Evolutionary conservation across 37 sponge, comb jelly and placozoan genomes (phyloP).

Genomic region (Hormiphora californensis): DNA sequence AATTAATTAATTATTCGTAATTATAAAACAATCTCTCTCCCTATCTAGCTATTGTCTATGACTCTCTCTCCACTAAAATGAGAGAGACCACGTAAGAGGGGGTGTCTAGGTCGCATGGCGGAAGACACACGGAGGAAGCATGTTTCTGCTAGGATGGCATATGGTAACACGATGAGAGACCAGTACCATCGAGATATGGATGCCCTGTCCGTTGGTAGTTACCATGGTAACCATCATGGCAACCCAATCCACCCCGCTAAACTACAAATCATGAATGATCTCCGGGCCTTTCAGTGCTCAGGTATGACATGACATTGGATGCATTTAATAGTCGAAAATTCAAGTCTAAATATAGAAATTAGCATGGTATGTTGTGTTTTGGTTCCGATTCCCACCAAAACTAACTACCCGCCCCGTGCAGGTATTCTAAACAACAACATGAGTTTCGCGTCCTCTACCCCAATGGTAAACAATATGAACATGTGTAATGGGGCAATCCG

Average conservation of each 20-base stretch:
- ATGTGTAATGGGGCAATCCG: neutral
- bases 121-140: no score
- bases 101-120: no score
- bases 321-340: neutral
- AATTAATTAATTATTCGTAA: no score
- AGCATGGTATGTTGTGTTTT: neutral
- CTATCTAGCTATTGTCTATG: no score
- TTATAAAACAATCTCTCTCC: no score
- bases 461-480: constrained; percentile 42
- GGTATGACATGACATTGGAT: neutral
- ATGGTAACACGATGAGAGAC: no score
- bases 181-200: no score
- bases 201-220: neutral
- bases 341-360: neutral
- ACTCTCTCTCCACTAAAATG: no score
- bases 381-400: neutral
- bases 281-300: constrained; percentile 43
- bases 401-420: neutral
- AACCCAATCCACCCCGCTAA: neutral
- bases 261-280: constrained; percentile 28
- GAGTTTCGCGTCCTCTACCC: constrained; percentile 28
- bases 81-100: no score
- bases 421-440: constrained; percentile 26
- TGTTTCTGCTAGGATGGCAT: no score
- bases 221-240: neutral